These are phyloP conservation scores for Mesaphorura yosii DNA, from an alignment of 1,140 invertebrate genomes.

Conservation along the genomic window DNA sequence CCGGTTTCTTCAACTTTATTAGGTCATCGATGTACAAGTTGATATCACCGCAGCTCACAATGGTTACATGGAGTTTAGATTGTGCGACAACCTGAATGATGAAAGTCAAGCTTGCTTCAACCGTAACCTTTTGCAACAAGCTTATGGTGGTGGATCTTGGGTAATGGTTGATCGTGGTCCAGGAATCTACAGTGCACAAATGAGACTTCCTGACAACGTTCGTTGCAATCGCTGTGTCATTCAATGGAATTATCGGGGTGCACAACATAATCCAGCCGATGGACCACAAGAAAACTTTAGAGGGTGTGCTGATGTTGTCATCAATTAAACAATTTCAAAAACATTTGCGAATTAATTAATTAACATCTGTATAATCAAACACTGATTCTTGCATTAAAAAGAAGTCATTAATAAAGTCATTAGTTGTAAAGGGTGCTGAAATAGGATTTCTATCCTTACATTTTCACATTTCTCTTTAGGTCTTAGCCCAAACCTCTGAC, in stretches of 20 bases:
- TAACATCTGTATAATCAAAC: too few species aligned
- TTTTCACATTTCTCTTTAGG: too few species aligned
- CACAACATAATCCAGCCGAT: constrained; percentile 38
- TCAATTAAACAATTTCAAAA: constrained; percentile 5
- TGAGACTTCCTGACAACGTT: constrained; percentile 20
- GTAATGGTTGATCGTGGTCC: not conserved
- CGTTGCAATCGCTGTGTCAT: constrained; percentile 36
- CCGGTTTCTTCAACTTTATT: not conserved
- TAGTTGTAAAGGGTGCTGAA: too few species aligned
- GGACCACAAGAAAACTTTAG: constrained; percentile 36
- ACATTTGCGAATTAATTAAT: too few species aligned
- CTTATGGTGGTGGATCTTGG: constrained; percentile 33
- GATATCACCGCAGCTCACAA: constrained; percentile 36
- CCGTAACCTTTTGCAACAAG: constrained; percentile 37
- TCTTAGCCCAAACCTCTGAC: too few species aligned
- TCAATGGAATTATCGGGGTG: constrained; percentile 35
- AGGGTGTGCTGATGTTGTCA: constrained; percentile 38
- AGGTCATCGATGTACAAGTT: constrained; percentile 22
- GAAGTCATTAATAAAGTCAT: too few species aligned
- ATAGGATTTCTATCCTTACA: too few species aligned
- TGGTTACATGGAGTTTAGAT: constrained; percentile 75
- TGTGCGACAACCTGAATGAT: constrained; percentile 51
- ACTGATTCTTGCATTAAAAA: too few species aligned
- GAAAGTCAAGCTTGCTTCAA: constrained; percentile 62
- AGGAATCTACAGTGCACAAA: constrained; percentile 18